A percentile compares a stretch with the other conserved stretches of the same genome.
Evolutionary conservation across 2,113 vertebrate genomes (phyloP).

Genomic region (Apistogramma diplotaenia): DNA sequence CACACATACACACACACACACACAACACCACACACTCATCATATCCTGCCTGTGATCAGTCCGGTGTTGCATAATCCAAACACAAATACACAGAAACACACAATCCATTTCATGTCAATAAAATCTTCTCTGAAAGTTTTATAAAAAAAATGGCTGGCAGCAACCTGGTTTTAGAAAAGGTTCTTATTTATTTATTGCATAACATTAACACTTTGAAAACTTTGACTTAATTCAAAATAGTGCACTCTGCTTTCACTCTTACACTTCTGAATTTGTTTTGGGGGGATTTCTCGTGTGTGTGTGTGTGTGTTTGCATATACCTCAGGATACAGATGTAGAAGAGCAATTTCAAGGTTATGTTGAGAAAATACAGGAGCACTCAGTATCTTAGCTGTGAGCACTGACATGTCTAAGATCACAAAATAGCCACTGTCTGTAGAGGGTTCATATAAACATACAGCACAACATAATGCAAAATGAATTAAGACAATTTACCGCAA

Average conservation of each 20-base stretch:
- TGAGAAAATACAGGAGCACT: not conserved
- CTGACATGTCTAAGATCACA: not conserved
- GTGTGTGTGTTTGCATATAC: not conserved
- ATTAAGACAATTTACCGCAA: not conserved
- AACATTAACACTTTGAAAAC: not conserved
- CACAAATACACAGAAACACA: not conserved
- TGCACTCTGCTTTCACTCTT: not conserved
- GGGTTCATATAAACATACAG: not conserved
- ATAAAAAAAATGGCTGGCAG: conserved; percentile 14
- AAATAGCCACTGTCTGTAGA: not conserved
- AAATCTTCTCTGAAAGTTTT: conserved; percentile 29
- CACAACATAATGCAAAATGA: not conserved
- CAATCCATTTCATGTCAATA: conserved; percentile 22
- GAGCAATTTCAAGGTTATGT: not conserved
- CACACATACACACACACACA: conserved; percentile 20
- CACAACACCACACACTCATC: not conserved
- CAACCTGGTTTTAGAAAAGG: conserved; percentile 1
- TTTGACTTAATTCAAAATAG: not conserved
- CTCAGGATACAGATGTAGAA: not conserved
- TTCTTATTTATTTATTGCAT: conserved; percentile 21
- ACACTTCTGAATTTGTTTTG: not conserved
- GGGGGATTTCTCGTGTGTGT: not conserved
- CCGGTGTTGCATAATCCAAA: conserved; percentile 15
- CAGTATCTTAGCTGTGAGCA: not conserved
- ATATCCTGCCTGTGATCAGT: conserved; percentile 27